Percentiles rank a stretch among this genome's conserved stretches.
These are phyloP conservation scores for Scophthalmus maximus DNA, from an alignment of 2,113 vertebrate genomes.

Conservation along the genomic window DNA sequence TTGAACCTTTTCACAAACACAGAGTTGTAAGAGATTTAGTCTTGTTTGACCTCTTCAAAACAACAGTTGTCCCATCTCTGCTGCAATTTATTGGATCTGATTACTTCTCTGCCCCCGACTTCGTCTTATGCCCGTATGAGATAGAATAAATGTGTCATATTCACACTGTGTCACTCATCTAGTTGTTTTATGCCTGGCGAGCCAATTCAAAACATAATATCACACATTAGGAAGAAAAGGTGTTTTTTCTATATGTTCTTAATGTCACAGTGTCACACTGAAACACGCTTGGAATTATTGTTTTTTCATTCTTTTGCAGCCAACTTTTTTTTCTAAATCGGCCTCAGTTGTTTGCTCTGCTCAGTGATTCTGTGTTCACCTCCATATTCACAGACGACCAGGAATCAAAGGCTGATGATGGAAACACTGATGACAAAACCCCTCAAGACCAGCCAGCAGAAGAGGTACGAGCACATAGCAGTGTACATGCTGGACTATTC, in stretches of 20 bases:
- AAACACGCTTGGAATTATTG: background rate
- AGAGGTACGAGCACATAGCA: conserved; percentile 63
- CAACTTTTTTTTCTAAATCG: background rate
- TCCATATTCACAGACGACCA: conserved; percentile 81
- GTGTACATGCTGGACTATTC: background rate
- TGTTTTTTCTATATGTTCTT: background rate
- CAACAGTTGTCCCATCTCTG: background rate
- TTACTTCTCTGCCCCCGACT: background rate
- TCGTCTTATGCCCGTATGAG: background rate
- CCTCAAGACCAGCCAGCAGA: conserved; percentile 41
- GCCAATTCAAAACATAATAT: conserved; percentile 10
- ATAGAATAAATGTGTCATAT: background rate
- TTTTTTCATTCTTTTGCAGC: background rate
- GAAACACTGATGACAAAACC: conserved; percentile 70
- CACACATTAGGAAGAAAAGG: conserved; percentile 21
- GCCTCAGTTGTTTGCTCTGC: background rate
- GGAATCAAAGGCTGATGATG: conserved; percentile 82
- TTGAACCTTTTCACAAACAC: background rate
- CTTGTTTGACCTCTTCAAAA: background rate
- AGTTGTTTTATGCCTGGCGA: background rate
- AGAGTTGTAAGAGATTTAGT: too few relatives aligned
- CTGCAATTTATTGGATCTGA: background rate
- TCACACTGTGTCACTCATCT: conserved; percentile 9
- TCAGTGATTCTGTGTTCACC: background rate
- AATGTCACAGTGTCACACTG: background rate